Evolutionary conservation across 2,113 vertebrate species (phyloP).

Genomic region (Cyrtonyx montezumae): DNA sequence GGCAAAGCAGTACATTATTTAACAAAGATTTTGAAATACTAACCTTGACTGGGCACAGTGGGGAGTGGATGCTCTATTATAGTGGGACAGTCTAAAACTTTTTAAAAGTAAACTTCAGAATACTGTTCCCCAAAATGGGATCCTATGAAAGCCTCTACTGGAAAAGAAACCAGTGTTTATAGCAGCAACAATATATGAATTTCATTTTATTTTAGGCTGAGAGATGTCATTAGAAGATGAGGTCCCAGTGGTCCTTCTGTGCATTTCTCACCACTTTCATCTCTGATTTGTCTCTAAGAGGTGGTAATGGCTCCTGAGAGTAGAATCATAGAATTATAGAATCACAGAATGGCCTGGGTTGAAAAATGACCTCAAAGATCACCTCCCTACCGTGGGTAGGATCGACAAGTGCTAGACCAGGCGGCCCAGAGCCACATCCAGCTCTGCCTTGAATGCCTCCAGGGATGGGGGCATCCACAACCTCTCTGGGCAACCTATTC

Average conservation of each 20-base stretch:
- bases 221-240: background rate
- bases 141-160: background rate
- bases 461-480: no score
- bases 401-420: no score
- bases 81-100: background rate
- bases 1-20: slow-evolving; percentile 57
- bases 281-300: background rate
- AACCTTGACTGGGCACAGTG: slow-evolving; percentile 31
- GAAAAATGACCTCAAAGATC: no score
- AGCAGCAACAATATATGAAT: background rate
- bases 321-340: background rate
- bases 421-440: no score
- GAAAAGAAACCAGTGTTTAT: background rate
- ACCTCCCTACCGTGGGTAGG: no score
- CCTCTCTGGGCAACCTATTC: no score
- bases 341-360: no score
- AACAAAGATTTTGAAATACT: slow-evolving; percentile 71
- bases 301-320: background rate
- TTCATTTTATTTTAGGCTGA: background rate
- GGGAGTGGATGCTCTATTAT: background rate
- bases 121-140: background rate
- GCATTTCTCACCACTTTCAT: background rate
- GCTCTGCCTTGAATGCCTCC: no score
- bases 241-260: background rate
- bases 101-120: slow-evolving; percentile 18